Conservation (phyloP, 2,888 invertebrate species). For the Hyalella azteca region DNA sequence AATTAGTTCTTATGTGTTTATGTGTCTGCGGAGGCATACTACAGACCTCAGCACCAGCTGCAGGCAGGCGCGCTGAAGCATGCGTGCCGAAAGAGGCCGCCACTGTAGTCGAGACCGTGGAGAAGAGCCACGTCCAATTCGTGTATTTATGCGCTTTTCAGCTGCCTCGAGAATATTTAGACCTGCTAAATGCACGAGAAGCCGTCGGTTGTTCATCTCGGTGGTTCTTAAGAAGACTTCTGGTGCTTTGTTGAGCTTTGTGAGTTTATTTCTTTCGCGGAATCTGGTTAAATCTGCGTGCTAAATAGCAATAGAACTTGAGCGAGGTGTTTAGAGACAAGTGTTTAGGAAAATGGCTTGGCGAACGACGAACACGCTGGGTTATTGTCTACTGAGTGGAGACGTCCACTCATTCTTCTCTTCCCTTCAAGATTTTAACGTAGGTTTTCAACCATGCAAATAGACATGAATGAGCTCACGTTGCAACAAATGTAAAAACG, state of each 20-base stretch:
- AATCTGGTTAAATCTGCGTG: slow-evolving; percentile 33
- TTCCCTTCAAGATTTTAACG: no score
- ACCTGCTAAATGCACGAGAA: slow-evolving; percentile 31
- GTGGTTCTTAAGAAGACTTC: slow-evolving; percentile 25
- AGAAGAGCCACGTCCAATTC: slow-evolving; percentile 21
- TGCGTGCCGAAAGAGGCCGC: slow-evolving; percentile 29
- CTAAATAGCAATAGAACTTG: slow-evolving; percentile 3
- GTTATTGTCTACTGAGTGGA: no score
- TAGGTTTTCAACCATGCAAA: no score
- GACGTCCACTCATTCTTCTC: no score
- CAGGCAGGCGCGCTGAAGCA: background rate
- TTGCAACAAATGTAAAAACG: no score
- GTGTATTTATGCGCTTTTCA: slow-evolving; percentile 36
- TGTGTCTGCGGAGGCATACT: background rate
- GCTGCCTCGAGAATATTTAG: slow-evolving; percentile 35
- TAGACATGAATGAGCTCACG: no score
- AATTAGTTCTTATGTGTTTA: no score
- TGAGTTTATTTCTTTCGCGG: slow-evolving; percentile 26
- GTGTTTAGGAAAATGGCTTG: background rate
- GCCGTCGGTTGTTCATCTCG: slow-evolving; percentile 25
- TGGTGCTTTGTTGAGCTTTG: slow-evolving; percentile 6
- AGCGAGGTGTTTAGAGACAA: slow-evolving; percentile 15
- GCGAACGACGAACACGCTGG: no score
- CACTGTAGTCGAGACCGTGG: slow-evolving; percentile 23
- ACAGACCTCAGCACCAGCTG: background rate